Percentiles rank a stretch among this genome's conserved stretches.
phyloP scores from a whole-genome alignment of 2,888 invertebrate genomes.

The Andrena fulva region DNA sequence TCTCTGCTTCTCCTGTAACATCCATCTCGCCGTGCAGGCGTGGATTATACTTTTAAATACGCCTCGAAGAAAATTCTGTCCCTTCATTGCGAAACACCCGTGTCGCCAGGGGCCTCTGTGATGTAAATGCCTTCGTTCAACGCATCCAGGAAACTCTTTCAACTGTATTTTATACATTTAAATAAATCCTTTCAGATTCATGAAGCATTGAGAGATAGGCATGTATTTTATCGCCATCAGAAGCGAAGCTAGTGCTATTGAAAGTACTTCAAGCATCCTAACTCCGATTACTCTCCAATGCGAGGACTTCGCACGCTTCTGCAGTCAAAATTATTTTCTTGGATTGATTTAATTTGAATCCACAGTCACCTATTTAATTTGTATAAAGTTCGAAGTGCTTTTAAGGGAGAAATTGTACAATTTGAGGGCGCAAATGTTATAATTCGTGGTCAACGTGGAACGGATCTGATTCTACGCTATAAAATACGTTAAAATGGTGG shows the following conservation, averaged over 20 bases:
- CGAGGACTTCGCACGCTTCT: too few species aligned
- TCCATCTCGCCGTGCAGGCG: background rate
- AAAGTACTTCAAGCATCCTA: background rate
- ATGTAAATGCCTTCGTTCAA: constrained; percentile 36
- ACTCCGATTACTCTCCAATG: too few species aligned
- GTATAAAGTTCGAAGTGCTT: too few species aligned
- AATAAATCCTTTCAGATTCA: constrained; percentile 13
- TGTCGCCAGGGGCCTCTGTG: constrained; percentile 27
- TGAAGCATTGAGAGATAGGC: background rate
- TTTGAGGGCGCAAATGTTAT: too few species aligned
- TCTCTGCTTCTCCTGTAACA: background rate
- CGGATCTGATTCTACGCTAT: too few species aligned
- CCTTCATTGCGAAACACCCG: background rate
- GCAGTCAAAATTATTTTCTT: too few species aligned
- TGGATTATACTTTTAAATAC: constrained; percentile 44
- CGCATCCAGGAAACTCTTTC: constrained; percentile 5
- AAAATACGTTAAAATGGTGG: too few species aligned
- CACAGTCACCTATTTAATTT: too few species aligned
- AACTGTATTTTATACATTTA: constrained; percentile 18
- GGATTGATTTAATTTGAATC: too few species aligned
- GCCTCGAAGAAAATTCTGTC: background rate
- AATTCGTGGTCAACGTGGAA: too few species aligned
- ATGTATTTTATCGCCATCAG: background rate
- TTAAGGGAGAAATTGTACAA: too few species aligned
- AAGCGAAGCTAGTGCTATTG: background rate